Conservation (phyloP, 1,140 invertebrate genomes). For the Bombus huntii region DNA sequence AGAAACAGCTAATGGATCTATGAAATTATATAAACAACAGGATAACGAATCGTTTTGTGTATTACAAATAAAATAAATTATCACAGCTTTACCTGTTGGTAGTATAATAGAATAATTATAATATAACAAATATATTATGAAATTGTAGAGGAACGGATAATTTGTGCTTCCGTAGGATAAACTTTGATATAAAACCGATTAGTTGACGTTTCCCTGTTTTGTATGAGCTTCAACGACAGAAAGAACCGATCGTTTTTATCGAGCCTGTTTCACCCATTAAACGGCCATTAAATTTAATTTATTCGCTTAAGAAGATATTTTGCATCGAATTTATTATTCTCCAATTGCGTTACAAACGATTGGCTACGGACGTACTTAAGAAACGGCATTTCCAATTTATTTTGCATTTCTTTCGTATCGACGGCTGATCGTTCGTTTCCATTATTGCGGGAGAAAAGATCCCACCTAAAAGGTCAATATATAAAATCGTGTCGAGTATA, state of each 20-base stretch:
- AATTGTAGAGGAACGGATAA: neutral
- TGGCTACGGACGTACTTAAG: neutral
- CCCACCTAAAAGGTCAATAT: neutral
- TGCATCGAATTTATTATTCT: constrained; percentile 27
- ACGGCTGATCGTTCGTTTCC: neutral
- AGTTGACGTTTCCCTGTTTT: neutral
- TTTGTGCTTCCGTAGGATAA: neutral
- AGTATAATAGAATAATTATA: neutral
- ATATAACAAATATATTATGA: neutral
- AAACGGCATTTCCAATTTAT: constrained; percentile 14
- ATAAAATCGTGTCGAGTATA: constrained; percentile 2
- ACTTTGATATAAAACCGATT: neutral
- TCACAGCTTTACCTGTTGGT: neutral
- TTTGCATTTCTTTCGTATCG: constrained; percentile 17
- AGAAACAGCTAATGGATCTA: neutral
- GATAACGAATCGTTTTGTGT: neutral
- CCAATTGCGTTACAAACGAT: neutral
- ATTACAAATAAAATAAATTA: neutral
- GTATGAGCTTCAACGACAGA: neutral
- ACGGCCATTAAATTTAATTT: constrained; percentile 37
- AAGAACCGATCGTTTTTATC: neutral
- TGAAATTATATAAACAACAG: neutral
- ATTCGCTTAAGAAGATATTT: constrained; percentile 6
- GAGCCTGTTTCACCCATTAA: constrained; percentile 22
- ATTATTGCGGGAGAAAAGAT: neutral